These are phyloP conservation scores for Bradypodion pumilum DNA, from an alignment of 2,797 vertebrate genomes.

Conservation along the genomic window DNA sequence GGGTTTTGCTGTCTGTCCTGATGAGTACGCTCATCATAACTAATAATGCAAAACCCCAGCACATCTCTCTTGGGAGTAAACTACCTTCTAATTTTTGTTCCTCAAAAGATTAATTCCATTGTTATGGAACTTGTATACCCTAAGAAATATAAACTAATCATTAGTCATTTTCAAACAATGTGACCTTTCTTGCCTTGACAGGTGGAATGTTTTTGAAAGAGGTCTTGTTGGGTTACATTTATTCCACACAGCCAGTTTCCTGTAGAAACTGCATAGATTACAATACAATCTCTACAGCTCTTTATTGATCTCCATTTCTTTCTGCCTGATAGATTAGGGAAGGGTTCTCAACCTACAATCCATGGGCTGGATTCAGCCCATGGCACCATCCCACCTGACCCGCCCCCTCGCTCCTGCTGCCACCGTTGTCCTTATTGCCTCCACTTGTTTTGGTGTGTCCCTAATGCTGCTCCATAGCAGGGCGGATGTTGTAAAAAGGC, in stretches of 20 bases:
- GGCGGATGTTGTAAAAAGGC: too few species aligned
- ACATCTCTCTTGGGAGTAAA: conserved; percentile 77
- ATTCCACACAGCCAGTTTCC: conserved; percentile 45
- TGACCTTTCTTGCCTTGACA: conserved; percentile 72
- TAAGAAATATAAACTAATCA: conserved; percentile 95
- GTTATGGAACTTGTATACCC: conserved; percentile 92
- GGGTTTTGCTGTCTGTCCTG: conserved; percentile 78
- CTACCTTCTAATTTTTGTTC: conserved; percentile 85
- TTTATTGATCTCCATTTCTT: conserved; percentile 52
- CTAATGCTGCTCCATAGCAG: too few species aligned
- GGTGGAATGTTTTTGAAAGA: conserved; percentile 60
- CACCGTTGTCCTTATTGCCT: too few species aligned
- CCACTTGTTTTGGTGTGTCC: too few species aligned
- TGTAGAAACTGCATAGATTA: conserved; percentile 16
- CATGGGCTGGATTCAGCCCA: too few species aligned
- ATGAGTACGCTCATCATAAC: conserved; percentile 73
- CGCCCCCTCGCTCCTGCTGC: too few species aligned
- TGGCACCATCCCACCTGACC: too few species aligned
- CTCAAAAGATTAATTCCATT: conserved; percentile 95
- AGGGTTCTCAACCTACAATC: too few species aligned
- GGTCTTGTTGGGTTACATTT: conserved; percentile 57
- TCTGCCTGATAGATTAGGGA: conserved; percentile 49
- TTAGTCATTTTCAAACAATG: conserved; percentile 76
- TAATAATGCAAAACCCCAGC: conserved; percentile 74
- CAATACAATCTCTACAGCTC: conserved; percentile 12